Percentiles rank a stretch among this genome's conserved stretches.
These are phyloP conservation scores for Phoxinus dragarum DNA, from an alignment of 2,797 vertebrate species.

Conservation along the genomic window DNA sequence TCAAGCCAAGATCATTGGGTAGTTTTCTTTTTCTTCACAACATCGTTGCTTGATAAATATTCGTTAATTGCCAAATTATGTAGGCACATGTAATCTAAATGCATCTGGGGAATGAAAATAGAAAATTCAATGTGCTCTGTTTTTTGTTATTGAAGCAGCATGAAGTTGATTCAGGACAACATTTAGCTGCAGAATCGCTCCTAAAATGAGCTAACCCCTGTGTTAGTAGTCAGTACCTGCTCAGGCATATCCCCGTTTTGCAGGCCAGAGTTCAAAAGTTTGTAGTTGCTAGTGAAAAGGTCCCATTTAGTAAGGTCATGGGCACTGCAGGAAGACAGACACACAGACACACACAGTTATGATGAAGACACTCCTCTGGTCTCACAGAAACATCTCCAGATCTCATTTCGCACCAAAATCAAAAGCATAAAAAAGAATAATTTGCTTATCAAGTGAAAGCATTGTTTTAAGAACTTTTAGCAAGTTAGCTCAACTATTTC, in stretches of 20 bases:
- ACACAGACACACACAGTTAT: constrained; percentile 27
- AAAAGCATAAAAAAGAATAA: not conserved
- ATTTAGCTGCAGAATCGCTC: not conserved
- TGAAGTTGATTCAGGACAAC: not conserved
- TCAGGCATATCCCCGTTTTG: constrained; percentile 92
- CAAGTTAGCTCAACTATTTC: not conserved
- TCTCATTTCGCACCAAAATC: not conserved
- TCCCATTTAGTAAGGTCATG: constrained; percentile 90
- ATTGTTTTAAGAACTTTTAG: not conserved
- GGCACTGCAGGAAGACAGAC: constrained; percentile 72
- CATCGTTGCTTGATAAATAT: not conserved
- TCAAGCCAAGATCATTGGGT: not conserved
- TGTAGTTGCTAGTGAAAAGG: constrained; percentile 89
- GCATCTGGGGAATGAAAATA: not conserved
- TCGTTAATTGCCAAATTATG: not conserved
- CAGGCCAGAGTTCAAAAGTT: constrained; percentile 86
- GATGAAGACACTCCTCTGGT: not conserved
- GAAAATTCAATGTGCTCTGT: not conserved
- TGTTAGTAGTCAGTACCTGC: constrained; percentile 73
- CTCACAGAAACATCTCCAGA: not conserved
- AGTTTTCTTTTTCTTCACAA: not conserved
- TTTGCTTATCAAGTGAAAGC: not conserved
- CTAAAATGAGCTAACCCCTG: not conserved
- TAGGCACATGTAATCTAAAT: not conserved
- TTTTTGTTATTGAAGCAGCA: not conserved